Evolutionary conservation across 2,797 vertebrate species (phyloP).

Genomic region (Rhadinocentrus ornatus): DNA sequence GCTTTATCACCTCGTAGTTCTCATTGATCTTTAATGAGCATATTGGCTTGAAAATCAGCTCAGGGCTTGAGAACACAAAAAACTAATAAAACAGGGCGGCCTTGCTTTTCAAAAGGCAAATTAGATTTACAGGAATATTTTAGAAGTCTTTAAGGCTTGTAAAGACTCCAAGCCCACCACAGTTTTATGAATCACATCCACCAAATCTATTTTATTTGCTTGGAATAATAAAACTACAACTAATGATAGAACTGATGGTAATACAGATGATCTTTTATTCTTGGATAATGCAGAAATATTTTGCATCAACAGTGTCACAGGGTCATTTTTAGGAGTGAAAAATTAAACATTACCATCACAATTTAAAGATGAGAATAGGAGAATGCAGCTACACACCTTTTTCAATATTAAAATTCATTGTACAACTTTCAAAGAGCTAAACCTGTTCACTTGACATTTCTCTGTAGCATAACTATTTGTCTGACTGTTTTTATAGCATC

Average conservation of each 20-base stretch:
- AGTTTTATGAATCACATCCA: slow-evolving; percentile 50
- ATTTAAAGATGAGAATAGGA: slow-evolving; percentile 34
- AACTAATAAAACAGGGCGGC: slow-evolving; percentile 45
- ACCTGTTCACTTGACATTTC: slow-evolving; percentile 29
- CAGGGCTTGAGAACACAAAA: slow-evolving; percentile 40
- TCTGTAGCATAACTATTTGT: slow-evolving; percentile 40
- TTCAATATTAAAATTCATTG: slow-evolving; percentile 26
- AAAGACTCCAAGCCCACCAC: slow-evolving; percentile 38
- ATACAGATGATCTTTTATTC: slow-evolving; percentile 22
- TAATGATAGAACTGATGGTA: slow-evolving; percentile 11
- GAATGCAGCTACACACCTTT: slow-evolving; percentile 1
- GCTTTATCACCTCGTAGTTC: slow-evolving; percentile 30
- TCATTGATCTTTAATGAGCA: slow-evolving; percentile 41
- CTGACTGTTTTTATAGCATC: slow-evolving; percentile 60
- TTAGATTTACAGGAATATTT: slow-evolving; percentile 57
- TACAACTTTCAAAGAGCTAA: slow-evolving; percentile 29
- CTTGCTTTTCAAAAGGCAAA: slow-evolving; percentile 50
- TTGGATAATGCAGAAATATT: neutral
- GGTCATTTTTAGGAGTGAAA: slow-evolving; percentile 1
- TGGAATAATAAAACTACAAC: slow-evolving; percentile 26
- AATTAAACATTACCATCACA: slow-evolving; percentile 4
- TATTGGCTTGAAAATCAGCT: slow-evolving; percentile 41
- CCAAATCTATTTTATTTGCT: slow-evolving; percentile 24
- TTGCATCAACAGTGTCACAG: neutral
- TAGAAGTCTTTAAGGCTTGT: slow-evolving; percentile 57